These are phyloP conservation scores for Acanthosepion pharaonis DNA, from an alignment of 2,888 invertebrate genomes.

Conservation along the genomic window DNA sequence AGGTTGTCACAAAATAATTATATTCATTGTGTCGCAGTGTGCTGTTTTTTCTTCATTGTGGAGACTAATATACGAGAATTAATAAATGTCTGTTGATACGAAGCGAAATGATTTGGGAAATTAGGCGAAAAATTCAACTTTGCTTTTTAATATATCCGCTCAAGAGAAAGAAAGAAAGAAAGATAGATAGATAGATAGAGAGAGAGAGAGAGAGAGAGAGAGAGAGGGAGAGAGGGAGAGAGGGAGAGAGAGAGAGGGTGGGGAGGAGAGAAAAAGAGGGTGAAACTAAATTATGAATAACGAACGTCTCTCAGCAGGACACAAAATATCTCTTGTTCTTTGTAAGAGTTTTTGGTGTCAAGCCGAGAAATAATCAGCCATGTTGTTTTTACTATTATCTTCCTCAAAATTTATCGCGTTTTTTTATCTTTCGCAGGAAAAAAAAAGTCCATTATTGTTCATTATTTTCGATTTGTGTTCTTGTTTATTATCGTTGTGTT, in stretches of 20 bases:
- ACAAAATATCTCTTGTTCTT: not conserved
- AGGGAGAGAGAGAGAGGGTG: too few relatives aligned
- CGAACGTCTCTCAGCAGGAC: too few relatives aligned
- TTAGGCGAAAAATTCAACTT: not conserved
- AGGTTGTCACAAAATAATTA: not conserved
- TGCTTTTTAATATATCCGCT: not conserved
- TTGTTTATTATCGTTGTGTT: not conserved
- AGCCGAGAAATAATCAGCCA: not conserved
- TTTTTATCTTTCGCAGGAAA: not conserved
- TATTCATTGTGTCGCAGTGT: not conserved
- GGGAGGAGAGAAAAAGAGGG: too few relatives aligned
- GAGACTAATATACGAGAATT: not conserved
- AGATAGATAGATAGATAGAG: too few relatives aligned
- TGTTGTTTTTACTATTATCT: not conserved
- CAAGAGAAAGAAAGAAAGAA: not conserved
- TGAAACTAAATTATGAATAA: not conserved
- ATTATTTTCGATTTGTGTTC: not conserved
- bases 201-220: too few relatives aligned
- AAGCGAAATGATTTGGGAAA: not conserved
- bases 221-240: too few relatives aligned
- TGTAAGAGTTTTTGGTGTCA: not conserved
- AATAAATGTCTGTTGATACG: not conserved
- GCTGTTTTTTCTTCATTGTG: not conserved
- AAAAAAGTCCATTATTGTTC: not conserved
- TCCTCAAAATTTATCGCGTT: not conserved